Conservation (phyloP, 2,888 invertebrate species). For the Diachrysia chrysitis region DNA sequence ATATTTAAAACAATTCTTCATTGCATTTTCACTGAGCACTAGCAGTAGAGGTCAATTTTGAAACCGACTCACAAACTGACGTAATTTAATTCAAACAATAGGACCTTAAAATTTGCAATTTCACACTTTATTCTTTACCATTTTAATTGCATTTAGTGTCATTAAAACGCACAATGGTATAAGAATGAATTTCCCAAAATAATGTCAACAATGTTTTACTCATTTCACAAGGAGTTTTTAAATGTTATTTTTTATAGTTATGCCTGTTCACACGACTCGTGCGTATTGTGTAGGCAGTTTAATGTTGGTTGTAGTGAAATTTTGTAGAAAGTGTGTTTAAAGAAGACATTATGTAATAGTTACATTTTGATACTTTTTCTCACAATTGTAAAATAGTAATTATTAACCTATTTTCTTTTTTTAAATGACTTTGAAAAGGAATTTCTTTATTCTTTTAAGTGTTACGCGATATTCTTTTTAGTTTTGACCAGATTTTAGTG, state of each 20-base stretch:
- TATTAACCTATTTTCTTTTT: background rate
- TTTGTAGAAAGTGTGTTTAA: constrained; percentile 15
- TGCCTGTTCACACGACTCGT: constrained; percentile 38
- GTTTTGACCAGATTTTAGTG: too few species aligned
- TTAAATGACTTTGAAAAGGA: too few species aligned
- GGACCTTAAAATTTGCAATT: constrained; percentile 38
- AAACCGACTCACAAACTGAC: constrained; percentile 31
- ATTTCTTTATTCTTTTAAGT: too few species aligned
- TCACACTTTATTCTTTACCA: constrained; percentile 39
- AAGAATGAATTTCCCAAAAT: constrained; percentile 51
- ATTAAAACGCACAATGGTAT: constrained; percentile 38
- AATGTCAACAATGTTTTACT: constrained; percentile 51
- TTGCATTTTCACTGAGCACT: constrained; percentile 29
- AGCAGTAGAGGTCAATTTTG: constrained; percentile 41
- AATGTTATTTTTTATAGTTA: constrained; percentile 24
- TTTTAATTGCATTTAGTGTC: constrained; percentile 52
- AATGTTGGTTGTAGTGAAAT: constrained; percentile 11
- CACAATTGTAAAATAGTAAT: background rate
- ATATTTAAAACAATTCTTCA: constrained; percentile 19
- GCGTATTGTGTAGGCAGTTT: constrained; percentile 22
- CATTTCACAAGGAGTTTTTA: constrained; percentile 41
- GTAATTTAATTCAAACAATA: constrained; percentile 48
- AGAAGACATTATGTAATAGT: background rate
- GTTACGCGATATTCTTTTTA: too few species aligned
- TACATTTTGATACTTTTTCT: background rate